Base-by-base conservation (phyloP, 2,888 invertebrate genomes). In the Euzophera pinguis region DNA sequence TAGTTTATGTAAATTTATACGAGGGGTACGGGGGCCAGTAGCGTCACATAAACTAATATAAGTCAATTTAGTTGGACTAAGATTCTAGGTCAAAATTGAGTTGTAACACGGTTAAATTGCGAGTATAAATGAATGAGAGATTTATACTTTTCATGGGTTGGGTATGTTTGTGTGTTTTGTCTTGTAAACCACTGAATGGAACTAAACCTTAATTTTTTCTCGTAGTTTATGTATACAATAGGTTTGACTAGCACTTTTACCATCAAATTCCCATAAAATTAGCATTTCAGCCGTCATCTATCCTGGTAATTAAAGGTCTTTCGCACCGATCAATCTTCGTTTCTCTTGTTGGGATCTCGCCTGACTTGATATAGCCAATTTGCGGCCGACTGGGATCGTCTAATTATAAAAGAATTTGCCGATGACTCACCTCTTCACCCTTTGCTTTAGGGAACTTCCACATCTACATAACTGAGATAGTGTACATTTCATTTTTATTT, bases 381-480 rank as follows among this genome's bases (percentile, higher is more conserved):
- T 49, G 13, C 32, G 34, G 37, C 43, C 10, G 47, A 8, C 32
- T 58, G 62, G 64, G 65, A 65, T 60, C 61, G 63, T 69, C 74
- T 75, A 74, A 78, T 78, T 76, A 75, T 71, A 73, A 71, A 73
- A 69, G 73, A 71, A 75, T 77, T 67, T 58, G 66, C 66, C 64
- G 55, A 68, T 73, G 73, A 70, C 12, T 50, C 42, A 42, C 12
- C 17, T 17, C 22, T 45, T 45, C n/a, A 32, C 43, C 43, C 13
- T 41, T 43, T 43, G n/a, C 27, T 32, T 45, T 45, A 45, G 16
- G 45, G 16, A 3, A 13, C 13, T 45, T 45, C 10, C 45, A 50
- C 14, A 50, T 10, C 14, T 13, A 16, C 9, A 22, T 5, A 5
- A 2, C 22, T n/a, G n/a, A n/a, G n/a, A n/a, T n/a, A n/a, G n/a